phyloP scores from a whole-genome alignment of 2,888 invertebrate genomes.

The Tubiluchus corallicola region DNA sequence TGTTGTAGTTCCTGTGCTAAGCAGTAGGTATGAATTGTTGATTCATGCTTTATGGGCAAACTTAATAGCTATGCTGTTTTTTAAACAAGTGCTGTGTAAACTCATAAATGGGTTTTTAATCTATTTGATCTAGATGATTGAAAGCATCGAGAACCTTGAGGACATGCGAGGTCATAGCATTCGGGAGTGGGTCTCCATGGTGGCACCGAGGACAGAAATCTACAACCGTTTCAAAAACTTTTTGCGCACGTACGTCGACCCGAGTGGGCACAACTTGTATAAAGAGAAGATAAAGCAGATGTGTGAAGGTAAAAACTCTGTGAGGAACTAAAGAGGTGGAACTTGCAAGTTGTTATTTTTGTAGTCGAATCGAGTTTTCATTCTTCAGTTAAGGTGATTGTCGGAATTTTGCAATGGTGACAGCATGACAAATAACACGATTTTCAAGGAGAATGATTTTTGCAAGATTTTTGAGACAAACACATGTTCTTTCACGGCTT shows the following conservation, averaged over 20 bases:
- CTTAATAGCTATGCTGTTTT: conserved; percentile 6
- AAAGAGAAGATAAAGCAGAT: conserved; percentile 80
- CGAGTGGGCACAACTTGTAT: conserved; percentile 66
- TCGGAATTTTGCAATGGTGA: no score
- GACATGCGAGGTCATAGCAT: conserved; percentile 88
- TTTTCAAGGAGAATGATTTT: no score
- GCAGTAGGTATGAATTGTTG: no score
- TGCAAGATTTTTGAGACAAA: no score
- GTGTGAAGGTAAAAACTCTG: conserved; percentile 51
- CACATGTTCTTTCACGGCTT: no score
- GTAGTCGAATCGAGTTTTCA: background rate
- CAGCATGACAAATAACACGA: no score
- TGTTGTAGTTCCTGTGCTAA: no score
- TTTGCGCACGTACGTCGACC: conserved; percentile 67
- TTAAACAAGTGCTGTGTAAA: background rate
- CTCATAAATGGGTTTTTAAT: background rate
- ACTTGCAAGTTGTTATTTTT: conserved; percentile 5
- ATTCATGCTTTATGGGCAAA: no score
- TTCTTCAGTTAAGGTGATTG: background rate
- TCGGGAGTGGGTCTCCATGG: conserved; percentile 89
- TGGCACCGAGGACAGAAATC: conserved; percentile 87
- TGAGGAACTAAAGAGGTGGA: no score
- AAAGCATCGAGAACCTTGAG: conserved; percentile 92
- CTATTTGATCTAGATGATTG: conserved; percentile 57
- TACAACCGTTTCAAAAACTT: conserved; percentile 80